Conservation (phyloP, 2,888 invertebrate genomes). For the Stenoptilia bipunctidactyla region DNA sequence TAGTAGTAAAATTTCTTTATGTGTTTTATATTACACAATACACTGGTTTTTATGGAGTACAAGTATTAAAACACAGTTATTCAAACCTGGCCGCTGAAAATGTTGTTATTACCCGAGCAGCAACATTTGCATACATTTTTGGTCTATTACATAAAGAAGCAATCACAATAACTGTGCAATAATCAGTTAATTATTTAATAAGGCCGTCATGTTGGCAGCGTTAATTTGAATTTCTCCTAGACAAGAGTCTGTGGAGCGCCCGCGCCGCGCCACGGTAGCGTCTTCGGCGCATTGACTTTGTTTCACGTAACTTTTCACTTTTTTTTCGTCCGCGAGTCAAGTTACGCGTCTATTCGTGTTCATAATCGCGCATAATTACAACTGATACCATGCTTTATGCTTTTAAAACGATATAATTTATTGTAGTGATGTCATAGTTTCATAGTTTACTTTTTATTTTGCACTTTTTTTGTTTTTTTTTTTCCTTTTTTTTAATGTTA, state of each 20-base stretch:
- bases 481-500: constrained; percentile 15
- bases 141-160: background rate
- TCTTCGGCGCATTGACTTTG: constrained; percentile 17
- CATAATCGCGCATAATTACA: constrained; percentile 36
- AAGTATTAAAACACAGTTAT: no score
- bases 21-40: no score
- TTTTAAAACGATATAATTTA: background rate
- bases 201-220: no score
- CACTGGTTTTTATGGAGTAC: no score
- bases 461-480: constrained; percentile 38
- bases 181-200: no score
- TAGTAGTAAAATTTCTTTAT: no score
- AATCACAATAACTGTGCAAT: no score
- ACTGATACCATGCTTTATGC: background rate
- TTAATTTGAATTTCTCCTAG: constrained; percentile 49
- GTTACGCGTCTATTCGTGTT: constrained; percentile 44
- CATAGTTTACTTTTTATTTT: constrained; percentile 16
- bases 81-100: no score
- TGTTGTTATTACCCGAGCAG: no score
- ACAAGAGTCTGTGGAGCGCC: background rate
- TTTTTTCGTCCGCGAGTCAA: constrained; percentile 53
- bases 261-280: constrained; percentile 21
- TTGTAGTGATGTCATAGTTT: background rate
- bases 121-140: background rate
- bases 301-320: constrained; percentile 55